phyloP scores from a whole-genome alignment of 2,888 invertebrate genomes.

The Miltochrista miniata region DNA sequence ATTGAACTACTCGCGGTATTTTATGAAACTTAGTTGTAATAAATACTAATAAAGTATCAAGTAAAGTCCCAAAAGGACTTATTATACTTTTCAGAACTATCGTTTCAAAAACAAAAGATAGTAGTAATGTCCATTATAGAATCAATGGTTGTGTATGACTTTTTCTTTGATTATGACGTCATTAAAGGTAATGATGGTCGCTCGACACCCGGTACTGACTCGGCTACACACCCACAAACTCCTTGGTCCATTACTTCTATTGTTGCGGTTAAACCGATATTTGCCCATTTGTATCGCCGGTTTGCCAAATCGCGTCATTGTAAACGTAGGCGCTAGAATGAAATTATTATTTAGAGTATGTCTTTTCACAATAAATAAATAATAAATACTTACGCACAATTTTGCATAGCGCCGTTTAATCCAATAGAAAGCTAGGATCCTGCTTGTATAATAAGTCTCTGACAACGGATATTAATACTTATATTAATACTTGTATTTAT shows the following conservation, averaged over 20 bases:
- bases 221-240: conserved; percentile 60
- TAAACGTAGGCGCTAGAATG: conserved; percentile 48
- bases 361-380: too few species aligned
- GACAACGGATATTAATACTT: too few species aligned
- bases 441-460: too few species aligned
- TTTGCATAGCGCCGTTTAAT: too few species aligned
- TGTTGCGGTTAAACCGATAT: conserved; percentile 57
- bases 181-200: conserved; percentile 43
- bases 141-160: conserved; percentile 42
- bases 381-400: too few species aligned
- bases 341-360: conserved; percentile 10
- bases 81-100: too few species aligned
- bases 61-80: too few species aligned
- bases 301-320: conserved; percentile 45
- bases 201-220: conserved; percentile 52
- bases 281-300: conserved; percentile 49
- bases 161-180: conserved; percentile 44
- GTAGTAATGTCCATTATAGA: neutral
- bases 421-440: too few species aligned
- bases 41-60: too few species aligned
- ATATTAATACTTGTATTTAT: too few species aligned
- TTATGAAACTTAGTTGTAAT: too few species aligned
- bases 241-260: conserved; percentile 52
- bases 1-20: too few species aligned
- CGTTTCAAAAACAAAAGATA: neutral